Conservation (phyloP, 2,797 vertebrate genomes). For the Pygocentrus nattereri region DNA sequence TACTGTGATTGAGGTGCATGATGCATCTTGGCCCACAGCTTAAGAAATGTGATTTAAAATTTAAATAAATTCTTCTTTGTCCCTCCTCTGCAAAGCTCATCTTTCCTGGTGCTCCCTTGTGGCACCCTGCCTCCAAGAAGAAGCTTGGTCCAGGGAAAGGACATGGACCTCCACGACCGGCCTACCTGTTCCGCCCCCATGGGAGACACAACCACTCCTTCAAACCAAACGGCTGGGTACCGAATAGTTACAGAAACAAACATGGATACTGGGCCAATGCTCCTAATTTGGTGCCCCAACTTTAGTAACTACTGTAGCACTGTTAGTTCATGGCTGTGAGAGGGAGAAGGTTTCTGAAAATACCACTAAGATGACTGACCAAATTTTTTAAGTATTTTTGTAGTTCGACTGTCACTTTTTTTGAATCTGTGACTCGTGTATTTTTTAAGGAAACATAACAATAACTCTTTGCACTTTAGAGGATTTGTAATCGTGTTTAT, state of each 20-base stretch:
- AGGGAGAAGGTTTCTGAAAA: constrained; percentile 53
- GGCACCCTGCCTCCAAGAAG: constrained; percentile 67
- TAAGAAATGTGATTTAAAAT: not conserved
- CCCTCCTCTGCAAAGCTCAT: constrained; percentile 55
- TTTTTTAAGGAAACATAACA: constrained; percentile 60
- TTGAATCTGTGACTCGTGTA: constrained; percentile 42
- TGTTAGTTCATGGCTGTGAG: constrained; percentile 55
- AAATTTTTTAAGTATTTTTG: constrained; percentile 66
- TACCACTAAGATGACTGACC: constrained; percentile 66
- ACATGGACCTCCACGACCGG: constrained; percentile 56
- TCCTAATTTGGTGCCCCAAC: constrained; percentile 56
- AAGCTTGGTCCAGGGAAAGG: constrained; percentile 55
- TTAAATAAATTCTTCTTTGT: not conserved
- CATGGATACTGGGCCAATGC: constrained; percentile 67
- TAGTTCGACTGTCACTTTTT: constrained; percentile 53
- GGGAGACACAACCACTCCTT: constrained; percentile 55
- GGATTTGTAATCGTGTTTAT: constrained; percentile 68
- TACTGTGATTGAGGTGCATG: not conserved
- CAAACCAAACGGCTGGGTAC: constrained; percentile 67
- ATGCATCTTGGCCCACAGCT: not conserved
- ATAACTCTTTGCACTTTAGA: constrained; percentile 80
- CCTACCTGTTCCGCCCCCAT: constrained; percentile 61
- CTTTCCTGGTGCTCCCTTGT: constrained; percentile 69
- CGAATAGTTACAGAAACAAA: constrained; percentile 59
- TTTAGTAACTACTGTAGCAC: constrained; percentile 62